These are phyloP conservation scores for Nyctibius grandis DNA, from an alignment of 2,797 vertebrate species.

Conservation along the genomic window DNA sequence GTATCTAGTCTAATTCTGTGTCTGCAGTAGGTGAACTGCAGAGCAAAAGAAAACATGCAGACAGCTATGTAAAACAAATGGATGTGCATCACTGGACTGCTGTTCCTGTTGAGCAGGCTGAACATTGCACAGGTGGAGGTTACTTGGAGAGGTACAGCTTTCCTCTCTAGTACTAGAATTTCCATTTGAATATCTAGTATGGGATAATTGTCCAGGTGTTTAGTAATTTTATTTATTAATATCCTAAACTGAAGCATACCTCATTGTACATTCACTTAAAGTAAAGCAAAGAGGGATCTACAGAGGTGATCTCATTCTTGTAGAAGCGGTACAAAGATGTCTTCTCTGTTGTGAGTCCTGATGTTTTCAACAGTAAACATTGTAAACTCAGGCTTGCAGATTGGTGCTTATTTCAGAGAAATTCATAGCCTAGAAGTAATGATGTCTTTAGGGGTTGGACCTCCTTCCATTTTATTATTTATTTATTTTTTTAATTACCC, in stretches of 20 bases:
- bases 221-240: neutral
- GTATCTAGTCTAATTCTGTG: neutral
- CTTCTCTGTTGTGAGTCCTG: neutral
- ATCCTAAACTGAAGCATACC: neutral
- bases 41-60: neutral
- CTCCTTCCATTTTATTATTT: neutral
- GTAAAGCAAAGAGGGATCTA: neutral
- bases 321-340: neutral
- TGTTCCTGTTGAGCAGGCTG: neutral
- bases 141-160: neutral
- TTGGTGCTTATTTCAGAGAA: neutral
- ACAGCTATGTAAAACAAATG: neutral
- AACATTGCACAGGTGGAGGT: neutral
- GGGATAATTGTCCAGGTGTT: neutral
- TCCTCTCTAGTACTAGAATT: neutral
- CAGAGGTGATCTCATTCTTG: neutral
- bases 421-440: neutral
- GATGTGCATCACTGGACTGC: neutral
- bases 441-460: neutral
- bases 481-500: neutral
- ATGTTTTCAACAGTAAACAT: accelerated
- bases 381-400: neutral
- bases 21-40: neutral
- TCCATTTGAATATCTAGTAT: neutral
- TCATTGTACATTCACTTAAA: neutral